Evolutionary conservation across 92 coral and sea anemone genomes (phyloP).

Genomic region (Umimayanthus chanpuru): DNA sequence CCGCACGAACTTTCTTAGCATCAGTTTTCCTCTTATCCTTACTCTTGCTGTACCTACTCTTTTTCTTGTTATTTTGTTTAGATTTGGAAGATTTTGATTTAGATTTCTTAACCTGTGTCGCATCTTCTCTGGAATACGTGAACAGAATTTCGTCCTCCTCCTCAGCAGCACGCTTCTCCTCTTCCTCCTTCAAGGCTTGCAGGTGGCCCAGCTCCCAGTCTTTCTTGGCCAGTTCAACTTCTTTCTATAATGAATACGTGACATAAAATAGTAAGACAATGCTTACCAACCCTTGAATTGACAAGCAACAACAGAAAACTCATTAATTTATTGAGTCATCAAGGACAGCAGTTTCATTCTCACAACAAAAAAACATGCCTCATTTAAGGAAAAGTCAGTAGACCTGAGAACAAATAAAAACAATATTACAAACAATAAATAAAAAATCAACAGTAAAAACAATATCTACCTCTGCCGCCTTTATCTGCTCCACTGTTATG

Average conservation of each 20-base stretch:
- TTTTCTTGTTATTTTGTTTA: slow-evolving; percentile 59
- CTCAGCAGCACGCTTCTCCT: slow-evolving; percentile 94
- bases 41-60: slow-evolving; percentile 63
- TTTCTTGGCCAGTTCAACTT: slow-evolving; percentile 90
- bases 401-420: no score
- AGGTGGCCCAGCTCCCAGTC: slow-evolving; percentile 99
- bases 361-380: background rate
- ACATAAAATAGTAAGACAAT: slow-evolving; percentile 13
- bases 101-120: slow-evolving; percentile 98
- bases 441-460: background rate
- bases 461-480: slow-evolving; percentile 75
- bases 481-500: slow-evolving; percentile 87
- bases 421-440: background rate
- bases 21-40: slow-evolving; percentile 39
- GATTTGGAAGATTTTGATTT: slow-evolving; percentile 76
- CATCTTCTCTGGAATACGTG: slow-evolving; percentile 91
- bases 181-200: slow-evolving; percentile 86
- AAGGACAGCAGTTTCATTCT: background rate
- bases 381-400: background rate
- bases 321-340: background rate
- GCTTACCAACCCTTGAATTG: no score
- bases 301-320: background rate
- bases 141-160: slow-evolving; percentile 92
- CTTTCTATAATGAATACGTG: slow-evolving; percentile 58
- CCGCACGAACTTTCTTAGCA: slow-evolving; percentile 59